Percentiles rank a stretch among this genome's conserved stretches.
These are phyloP conservation scores for Acanthaster planci DNA, from an alignment of 35 echinoderm and acorn worm genomes.

Conservation along the genomic window DNA sequence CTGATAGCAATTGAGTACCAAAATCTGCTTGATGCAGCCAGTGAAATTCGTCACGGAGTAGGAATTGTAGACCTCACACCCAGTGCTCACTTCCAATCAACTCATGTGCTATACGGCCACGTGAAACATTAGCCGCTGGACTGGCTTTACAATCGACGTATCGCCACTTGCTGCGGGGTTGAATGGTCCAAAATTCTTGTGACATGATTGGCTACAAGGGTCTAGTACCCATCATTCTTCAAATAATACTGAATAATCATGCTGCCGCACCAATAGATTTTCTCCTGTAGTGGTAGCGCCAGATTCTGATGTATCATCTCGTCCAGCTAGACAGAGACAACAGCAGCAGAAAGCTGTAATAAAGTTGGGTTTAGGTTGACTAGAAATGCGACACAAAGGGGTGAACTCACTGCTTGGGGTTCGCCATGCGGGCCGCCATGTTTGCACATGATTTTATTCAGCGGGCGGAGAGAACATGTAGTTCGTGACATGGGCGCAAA, in stretches of 20 bases:
- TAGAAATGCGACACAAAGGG: no score
- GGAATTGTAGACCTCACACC: slow-evolving; percentile 48
- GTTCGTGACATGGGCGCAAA: no score
- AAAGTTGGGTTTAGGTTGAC: no score
- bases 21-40: slow-evolving; percentile 22
- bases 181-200: slow-evolving; percentile 14
- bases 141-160: slow-evolving; percentile 14
- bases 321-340: slow-evolving; percentile 43
- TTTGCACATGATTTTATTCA: no score
- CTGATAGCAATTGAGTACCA: background rate
- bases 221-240: slow-evolving; percentile 1
- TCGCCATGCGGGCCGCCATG: no score
- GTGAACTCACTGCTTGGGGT: no score
- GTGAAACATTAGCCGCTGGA: slow-evolving; percentile 54
- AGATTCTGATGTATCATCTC: slow-evolving; percentile 33
- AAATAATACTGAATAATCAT: slow-evolving; percentile 56
- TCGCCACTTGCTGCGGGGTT: slow-evolving; percentile 22
- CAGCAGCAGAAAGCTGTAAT: slow-evolving; percentile 38
- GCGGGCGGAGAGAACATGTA: no score
- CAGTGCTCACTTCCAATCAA: slow-evolving; percentile 21
- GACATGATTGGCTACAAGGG: slow-evolving; percentile 29
- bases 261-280: slow-evolving; percentile 55
- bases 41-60: background rate
- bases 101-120: slow-evolving; percentile 35
- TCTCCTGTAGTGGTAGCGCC: background rate